Evolutionary conservation across 2,113 vertebrate species (phyloP).

Genomic region (Sinocyclocheilus grahami): DNA sequence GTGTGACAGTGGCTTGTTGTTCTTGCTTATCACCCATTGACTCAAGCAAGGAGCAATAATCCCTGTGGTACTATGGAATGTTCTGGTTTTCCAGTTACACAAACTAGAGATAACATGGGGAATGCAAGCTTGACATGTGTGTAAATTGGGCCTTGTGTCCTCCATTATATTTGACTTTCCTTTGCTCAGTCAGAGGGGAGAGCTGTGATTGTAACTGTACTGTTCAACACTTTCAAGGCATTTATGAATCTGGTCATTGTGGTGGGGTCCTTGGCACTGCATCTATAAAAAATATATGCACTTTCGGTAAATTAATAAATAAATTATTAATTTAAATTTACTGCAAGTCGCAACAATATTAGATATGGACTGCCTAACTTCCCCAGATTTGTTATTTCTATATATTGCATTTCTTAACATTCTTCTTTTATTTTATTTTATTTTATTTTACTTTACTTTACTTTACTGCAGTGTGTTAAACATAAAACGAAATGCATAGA

Average conservation of each 20-base stretch:
- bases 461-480: background rate
- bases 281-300: background rate
- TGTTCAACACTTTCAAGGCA: background rate
- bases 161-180: background rate
- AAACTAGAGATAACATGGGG: slow-evolving; percentile 6
- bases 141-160: slow-evolving; percentile 22
- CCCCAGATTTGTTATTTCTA: background rate
- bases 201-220: background rate
- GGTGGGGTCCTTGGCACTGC: background rate
- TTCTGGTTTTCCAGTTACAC: slow-evolving; percentile 23
- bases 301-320: slow-evolving; percentile 2
- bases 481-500: background rate
- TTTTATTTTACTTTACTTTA: background rate
- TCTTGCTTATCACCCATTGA: slow-evolving; percentile 36
- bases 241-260: background rate
- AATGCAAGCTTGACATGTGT: slow-evolving; percentile 36
- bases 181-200: background rate
- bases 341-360: background rate
- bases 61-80: slow-evolving; percentile 31
- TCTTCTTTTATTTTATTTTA: background rate
- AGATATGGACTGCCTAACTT: no score
- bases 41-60: slow-evolving; percentile 22
- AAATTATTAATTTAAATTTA: background rate
- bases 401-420: background rate
- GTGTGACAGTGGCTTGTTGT: slow-evolving; percentile 5